These are phyloP conservation scores for Caenorhabditis sp. DNA, from an alignment of 2,888 invertebrate genomes.

Conservation along the genomic window DNA sequence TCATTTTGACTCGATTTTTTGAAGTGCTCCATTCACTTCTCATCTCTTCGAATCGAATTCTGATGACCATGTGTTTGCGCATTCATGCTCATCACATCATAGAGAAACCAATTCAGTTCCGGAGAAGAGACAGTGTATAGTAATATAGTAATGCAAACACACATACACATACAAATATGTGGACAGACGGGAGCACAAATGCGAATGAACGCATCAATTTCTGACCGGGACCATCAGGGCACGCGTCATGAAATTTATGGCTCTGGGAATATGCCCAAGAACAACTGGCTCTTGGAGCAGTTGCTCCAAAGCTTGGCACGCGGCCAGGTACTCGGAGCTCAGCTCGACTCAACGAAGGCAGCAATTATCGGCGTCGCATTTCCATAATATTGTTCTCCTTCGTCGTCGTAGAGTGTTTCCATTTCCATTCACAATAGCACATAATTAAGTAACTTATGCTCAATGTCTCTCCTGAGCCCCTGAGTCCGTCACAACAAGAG, in stretches of 20 bases:
- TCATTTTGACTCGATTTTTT: no score
- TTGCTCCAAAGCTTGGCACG: slow-evolving; percentile 20
- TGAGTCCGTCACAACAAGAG: slow-evolving; percentile 23
- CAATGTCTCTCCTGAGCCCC: background rate
- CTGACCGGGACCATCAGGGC: slow-evolving; percentile 14
- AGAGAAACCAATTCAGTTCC: slow-evolving; percentile 48
- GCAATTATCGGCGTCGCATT: slow-evolving; percentile 58
- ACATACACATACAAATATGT: slow-evolving; percentile 57
- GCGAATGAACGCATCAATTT: slow-evolving; percentile 51
- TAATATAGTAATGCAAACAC: slow-evolving; percentile 64
- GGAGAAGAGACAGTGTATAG: slow-evolving; percentile 51
- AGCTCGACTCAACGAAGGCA: background rate
- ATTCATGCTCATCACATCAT: slow-evolving; percentile 48
- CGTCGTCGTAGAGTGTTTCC: slow-evolving; percentile 19
- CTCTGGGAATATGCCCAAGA: slow-evolving; percentile 11
- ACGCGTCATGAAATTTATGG: slow-evolving; percentile 22
- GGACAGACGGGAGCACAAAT: slow-evolving; percentile 53
- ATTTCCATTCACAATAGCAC: slow-evolving; percentile 58
- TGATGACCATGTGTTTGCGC: slow-evolving; percentile 56
- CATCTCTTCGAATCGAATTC: slow-evolving; percentile 23
- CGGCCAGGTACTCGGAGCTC: slow-evolving; percentile 36
- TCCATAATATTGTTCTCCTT: slow-evolving; percentile 45
- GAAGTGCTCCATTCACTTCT: background rate
- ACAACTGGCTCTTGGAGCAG: slow-evolving; percentile 26
- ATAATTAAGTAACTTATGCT: slow-evolving; percentile 63